A percentile compares a stretch with the other conserved stretches of the same genome.
phyloP scores from a whole-genome alignment of 2,797 vertebrate genomes.

The Ptychadena robeensis region DNA sequence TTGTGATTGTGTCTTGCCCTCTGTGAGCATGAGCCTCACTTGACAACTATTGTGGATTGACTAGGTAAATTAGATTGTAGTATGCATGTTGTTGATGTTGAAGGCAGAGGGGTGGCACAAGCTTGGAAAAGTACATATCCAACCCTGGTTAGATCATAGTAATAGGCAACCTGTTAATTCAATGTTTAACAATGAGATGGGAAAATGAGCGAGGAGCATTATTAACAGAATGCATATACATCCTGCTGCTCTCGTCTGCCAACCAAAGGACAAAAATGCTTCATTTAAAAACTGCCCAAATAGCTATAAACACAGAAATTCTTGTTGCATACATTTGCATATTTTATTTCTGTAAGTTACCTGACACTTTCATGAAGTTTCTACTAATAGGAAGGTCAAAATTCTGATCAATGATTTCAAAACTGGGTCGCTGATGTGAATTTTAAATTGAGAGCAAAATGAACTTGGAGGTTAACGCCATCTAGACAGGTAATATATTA shows the following conservation, averaged over 20 bases:
- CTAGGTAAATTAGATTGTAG: too few relatives aligned
- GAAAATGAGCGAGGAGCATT: background rate
- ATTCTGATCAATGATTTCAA: background rate
- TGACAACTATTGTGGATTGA: too few relatives aligned
- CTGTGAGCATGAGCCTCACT: too few relatives aligned
- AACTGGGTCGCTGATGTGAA: background rate
- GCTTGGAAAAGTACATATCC: too few relatives aligned
- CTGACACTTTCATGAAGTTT: conserved; percentile 1
- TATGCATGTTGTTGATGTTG: too few relatives aligned
- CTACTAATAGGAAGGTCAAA: conserved; percentile 4
- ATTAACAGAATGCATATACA: background rate
- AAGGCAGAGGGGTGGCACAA: too few relatives aligned
- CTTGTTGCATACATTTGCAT: background rate
- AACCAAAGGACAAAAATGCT: background rate
- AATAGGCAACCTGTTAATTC: background rate
- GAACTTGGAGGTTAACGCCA: background rate
- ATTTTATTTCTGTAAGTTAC: background rate
- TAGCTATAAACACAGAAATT: background rate
- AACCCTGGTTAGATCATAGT: background rate
- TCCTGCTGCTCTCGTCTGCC: background rate
- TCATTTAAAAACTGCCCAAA: background rate
- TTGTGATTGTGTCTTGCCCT: too few relatives aligned
- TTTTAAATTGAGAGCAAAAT: conserved; percentile 3
- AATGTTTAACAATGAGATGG: background rate
- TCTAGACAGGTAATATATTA: conserved; percentile 2